phyloP scores from a whole-genome alignment of 2,113 vertebrate genomes.

The Bufo gargarizans region DNA sequence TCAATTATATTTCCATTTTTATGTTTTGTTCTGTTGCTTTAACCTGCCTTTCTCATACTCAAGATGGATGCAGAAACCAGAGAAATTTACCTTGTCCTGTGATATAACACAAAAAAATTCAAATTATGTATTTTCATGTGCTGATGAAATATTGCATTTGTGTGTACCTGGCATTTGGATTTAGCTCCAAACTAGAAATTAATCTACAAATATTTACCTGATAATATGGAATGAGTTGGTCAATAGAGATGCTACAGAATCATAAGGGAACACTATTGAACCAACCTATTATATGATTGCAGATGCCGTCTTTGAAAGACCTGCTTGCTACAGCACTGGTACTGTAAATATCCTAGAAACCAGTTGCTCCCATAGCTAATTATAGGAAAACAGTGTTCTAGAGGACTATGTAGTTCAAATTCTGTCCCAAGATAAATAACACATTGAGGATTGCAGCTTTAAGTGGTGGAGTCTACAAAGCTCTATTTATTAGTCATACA shows the following conservation, averaged over 20 bases:
- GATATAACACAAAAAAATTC: background rate
- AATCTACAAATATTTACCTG: background rate
- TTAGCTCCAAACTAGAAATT: background rate
- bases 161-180: background rate
- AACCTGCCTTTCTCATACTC: background rate
- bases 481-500: background rate
- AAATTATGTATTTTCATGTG: background rate
- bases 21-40: background rate
- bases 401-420: conserved; percentile 3
- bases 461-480: background rate
- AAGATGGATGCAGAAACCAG: background rate
- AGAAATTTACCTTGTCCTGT: background rate
- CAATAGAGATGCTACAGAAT: conserved; percentile 26
- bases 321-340: conserved; percentile 6
- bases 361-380: conserved; percentile 41
- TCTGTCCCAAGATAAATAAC: conserved; percentile 40
- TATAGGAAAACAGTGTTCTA: conserved; percentile 15
- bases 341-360: conserved; percentile 44
- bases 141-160: background rate
- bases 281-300: conserved; percentile 26
- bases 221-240: background rate
- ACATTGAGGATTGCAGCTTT: conserved; percentile 22
- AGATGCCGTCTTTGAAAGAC: conserved; percentile 21
- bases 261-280: conserved; percentile 34
- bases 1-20: background rate